Base-by-base conservation (phyloP, 2,797 vertebrate genomes). In the Pseudopleuronectes americanus region DNA sequence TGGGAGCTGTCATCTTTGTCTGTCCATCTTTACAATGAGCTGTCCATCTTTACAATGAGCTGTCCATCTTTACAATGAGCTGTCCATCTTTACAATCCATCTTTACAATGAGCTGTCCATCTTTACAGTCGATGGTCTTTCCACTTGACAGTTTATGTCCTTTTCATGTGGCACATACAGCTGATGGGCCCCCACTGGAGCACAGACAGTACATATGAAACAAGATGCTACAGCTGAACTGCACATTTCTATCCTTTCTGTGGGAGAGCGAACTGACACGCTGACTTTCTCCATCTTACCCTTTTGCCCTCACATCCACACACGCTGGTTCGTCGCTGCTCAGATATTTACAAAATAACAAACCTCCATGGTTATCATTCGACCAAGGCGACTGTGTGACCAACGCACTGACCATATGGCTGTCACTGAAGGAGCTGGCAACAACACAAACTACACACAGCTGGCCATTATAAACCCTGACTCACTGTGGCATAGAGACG, bases 361-460 rank as follows among this genome's bases (percentile, higher is more conserved):
- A 2, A 48, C 2, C 47, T 16, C 62, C 71, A 75, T 87, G 84
- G 84, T 87, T 80, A 81, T 61, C 26, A 55, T 24, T 66, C 66
- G 76, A 71, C 83, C 79, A 74, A 90, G 80, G 81, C 76, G 72
- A 71, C 64, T 45, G n/a, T 64, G 68, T 64, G 70, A 83, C 23
- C 54, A 80, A 84, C 74, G 77, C 80, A 64, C 24, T 26, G 67
- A 65, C 86, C 90, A 91, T 87, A 88, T 89, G 89, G 87, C 79
- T 78, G 86, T 87, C 84, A 86, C 41, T n/a, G 66, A 64, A 69
- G 81, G 65, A 69, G 72, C 66, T 69, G 83, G 84, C 84, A 71
- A 71, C 69, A 70, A 75, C 24, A 69, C 76, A 84, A 74, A 80
- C 43, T 28, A 76, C 58, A 75, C 65, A 68, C 78, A 74, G 84